Evolutionary conservation across 2,888 invertebrate species (phyloP).

Genomic region (Shargacucullia verbasci): DNA sequence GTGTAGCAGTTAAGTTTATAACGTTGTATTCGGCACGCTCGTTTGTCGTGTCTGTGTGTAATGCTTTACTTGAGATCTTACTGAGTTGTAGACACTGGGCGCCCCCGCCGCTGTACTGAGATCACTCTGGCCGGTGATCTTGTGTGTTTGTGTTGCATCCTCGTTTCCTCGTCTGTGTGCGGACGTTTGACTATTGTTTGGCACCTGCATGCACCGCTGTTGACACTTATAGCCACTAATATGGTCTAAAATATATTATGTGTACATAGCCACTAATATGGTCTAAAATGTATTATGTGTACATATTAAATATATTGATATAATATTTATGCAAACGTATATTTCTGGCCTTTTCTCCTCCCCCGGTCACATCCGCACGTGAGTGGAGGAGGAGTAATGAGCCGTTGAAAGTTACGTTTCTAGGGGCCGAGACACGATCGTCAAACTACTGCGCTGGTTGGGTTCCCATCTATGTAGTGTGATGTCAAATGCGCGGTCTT

Average conservation of each 20-base stretch:
- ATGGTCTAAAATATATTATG: slow-evolving; percentile 21
- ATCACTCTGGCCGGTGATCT: slow-evolving; percentile 87
- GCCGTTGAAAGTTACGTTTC: slow-evolving; percentile 60
- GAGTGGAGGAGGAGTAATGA: slow-evolving; percentile 67
- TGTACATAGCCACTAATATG: slow-evolving; percentile 51
- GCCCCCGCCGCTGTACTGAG: slow-evolving; percentile 65
- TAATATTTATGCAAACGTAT: slow-evolving; percentile 54
- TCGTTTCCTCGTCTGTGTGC: slow-evolving; percentile 71
- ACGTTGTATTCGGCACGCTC: slow-evolving; percentile 51
- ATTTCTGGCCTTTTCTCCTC: slow-evolving; percentile 65
- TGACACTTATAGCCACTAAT: slow-evolving; percentile 55
- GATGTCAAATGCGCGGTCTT: slow-evolving; percentile 63
- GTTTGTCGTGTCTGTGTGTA: slow-evolving; percentile 51
- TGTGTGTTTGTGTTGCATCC: slow-evolving; percentile 84
- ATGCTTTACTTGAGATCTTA: slow-evolving; percentile 69
- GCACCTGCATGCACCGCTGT: slow-evolving; percentile 68
- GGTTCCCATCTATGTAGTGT: slow-evolving; percentile 59
- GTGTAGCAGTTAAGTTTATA: slow-evolving; percentile 31
- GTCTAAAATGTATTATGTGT: slow-evolving; percentile 20
- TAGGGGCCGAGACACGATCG: slow-evolving; percentile 65
- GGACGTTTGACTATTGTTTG: slow-evolving; percentile 79
- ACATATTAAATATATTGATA: slow-evolving; percentile 5
- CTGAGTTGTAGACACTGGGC: slow-evolving; percentile 78
- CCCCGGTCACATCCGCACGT: slow-evolving; percentile 68
- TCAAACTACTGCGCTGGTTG: slow-evolving; percentile 68